Base-by-base conservation (phyloP, 2,888 invertebrate species). In the Drosophila falleni region DNA sequence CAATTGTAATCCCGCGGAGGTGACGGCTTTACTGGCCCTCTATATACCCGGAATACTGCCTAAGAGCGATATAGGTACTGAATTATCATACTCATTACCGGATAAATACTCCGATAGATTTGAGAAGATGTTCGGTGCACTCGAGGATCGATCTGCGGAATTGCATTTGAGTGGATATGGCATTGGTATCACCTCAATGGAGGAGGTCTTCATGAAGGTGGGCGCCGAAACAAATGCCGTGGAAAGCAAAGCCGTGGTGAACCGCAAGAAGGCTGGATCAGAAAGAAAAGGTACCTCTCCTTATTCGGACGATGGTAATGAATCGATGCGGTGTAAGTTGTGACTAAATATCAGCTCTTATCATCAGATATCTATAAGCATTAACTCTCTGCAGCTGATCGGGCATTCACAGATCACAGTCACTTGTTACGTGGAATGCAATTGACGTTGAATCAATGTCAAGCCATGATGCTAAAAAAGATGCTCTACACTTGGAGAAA, bases 131-230 rank as follows among this genome's bases (percentile, higher is more conserved):
- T 94, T 97, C 63, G 92, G 93, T 19, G 94, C 95, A 54, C 92
- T 97, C 35, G 97, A 97, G 90, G 90, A 90, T 0, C 93, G 94
- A 29, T 94, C 94, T 10, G 90, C 92, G 0, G 90, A 91, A 0
- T 93, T 97, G 16, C 95, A 95, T 15, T 94, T 97, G 54, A 94
- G 94, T 68, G 96, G 97, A 89, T 98, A 96, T 91, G 98, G 98
- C 5, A 95, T 97, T 19, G 95, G 96, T 8, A 95, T 97, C 13
- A 97, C 97, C 2, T 97, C 97, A 0, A 94, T 98, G 93, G 97
- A 98, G 93, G 98, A 98, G 93, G 97, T 98, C 0, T 97, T 97
- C 89, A 95, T 97, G 94, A 95, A 95, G 47, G 93, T 94, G n/a
- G 95, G 95, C 10, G 93, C 94, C 1, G 95, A 95, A 61, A 83